These are phyloP conservation scores for Xerus rutilus DNA, from an alignment of 2,797 vertebrate species.

Conservation along the genomic window DNA sequence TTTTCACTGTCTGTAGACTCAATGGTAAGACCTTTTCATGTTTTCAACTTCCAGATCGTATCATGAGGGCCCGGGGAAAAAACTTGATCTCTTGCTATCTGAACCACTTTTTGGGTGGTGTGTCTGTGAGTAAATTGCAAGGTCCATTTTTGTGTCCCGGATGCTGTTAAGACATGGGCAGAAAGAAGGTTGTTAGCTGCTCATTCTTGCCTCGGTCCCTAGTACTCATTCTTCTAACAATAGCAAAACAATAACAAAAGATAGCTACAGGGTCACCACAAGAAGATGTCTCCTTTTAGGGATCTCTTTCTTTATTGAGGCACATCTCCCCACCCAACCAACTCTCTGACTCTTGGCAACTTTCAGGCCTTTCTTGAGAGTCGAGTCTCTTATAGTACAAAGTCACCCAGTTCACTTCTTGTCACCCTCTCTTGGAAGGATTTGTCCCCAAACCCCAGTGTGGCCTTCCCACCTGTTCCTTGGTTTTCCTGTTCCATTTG, in stretches of 20 bases:
- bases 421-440: constrained; percentile 71
- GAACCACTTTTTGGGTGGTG: background rate
- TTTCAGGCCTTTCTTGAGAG: background rate
- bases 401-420: constrained; percentile 30
- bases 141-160: background rate
- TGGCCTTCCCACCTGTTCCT: constrained; percentile 88
- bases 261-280: background rate
- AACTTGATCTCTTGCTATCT: background rate
- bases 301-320: background rate
- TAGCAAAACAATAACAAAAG: background rate
- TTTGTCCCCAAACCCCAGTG: constrained; percentile 80
- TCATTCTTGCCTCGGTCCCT: background rate
- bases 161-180: background rate
- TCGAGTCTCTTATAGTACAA: constrained; percentile 55
- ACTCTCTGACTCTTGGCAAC: background rate
- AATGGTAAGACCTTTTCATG: background rate
- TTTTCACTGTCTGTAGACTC: background rate
- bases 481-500: constrained; percentile 86
- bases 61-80: background rate
- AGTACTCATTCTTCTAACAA: background rate
- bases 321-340: too few species aligned
- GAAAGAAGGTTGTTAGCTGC: background rate
- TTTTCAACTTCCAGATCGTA: background rate
- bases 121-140: background rate
- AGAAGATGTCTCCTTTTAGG: background rate